phyloP scores from a whole-genome alignment of 1,140 invertebrate species.

The Macrocentrus cingulum region DNA sequence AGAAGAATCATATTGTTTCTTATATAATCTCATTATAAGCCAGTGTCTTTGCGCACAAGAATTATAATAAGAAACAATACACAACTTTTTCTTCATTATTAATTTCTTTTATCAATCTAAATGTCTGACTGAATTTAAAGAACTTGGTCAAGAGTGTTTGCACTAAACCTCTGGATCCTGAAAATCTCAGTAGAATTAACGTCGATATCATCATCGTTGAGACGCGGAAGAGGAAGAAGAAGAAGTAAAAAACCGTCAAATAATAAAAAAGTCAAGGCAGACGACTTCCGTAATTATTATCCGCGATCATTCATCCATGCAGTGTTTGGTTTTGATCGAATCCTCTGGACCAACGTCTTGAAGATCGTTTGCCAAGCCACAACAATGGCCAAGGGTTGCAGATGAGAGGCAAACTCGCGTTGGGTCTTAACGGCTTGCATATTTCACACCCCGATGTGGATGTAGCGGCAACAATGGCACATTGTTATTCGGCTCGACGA shows the following conservation, averaged over 20 bases:
- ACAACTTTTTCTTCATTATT: no score
- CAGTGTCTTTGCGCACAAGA: no score
- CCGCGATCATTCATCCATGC: conserved; percentile 9
- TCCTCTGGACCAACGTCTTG: neutral
- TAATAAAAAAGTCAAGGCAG: conserved; percentile 28
- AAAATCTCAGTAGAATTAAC: no score
- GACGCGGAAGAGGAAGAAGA: neutral
- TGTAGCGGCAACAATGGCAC: conserved; percentile 44
- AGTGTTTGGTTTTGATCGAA: neutral
- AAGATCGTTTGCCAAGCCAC: conserved; percentile 9
- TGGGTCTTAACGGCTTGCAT: conserved; percentile 44
- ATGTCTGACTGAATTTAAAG: no score
- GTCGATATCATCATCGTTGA: no score
- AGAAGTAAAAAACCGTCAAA: conserved; percentile 26
- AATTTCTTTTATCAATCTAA: no score
- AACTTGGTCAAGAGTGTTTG: no score
- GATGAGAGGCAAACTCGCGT: conserved; percentile 23
- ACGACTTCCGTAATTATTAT: conserved; percentile 23
- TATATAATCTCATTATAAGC: no score
- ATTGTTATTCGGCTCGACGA: conserved; percentile 35
- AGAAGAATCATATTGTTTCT: no score
- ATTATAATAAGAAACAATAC: no score
- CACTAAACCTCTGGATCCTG: no score
- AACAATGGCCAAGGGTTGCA: conserved; percentile 12
- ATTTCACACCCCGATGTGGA: conserved; percentile 47